Evolutionary conservation across 2,113 vertebrate genomes (phyloP).

Genomic region (Tychaedon coryphoeus): DNA sequence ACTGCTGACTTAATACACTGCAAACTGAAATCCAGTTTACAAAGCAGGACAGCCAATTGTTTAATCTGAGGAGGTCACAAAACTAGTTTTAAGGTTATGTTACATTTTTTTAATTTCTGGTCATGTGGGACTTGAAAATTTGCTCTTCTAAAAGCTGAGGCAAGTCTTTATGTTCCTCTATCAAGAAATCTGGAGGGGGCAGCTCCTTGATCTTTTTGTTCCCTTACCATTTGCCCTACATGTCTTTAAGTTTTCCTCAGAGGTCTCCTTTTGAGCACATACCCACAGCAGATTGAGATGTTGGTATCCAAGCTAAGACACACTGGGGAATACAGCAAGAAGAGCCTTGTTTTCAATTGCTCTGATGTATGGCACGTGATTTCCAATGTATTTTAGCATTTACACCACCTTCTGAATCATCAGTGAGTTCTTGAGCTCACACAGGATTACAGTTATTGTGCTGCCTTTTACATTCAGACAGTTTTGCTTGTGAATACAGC

Average conservation of each 20-base stretch:
- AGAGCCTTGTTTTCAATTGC: neutral
- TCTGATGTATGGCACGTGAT: neutral
- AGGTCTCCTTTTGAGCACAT: neutral
- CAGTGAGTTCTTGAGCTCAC: neutral
- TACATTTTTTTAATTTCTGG: slow-evolving; percentile 4
- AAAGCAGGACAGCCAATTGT: neutral
- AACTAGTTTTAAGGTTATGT: neutral
- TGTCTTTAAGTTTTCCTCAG: neutral
- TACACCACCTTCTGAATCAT: neutral
- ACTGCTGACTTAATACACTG: neutral
- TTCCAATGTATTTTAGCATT: neutral
- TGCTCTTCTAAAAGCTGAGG: neutral
- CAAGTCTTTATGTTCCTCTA: neutral
- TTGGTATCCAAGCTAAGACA: neutral
- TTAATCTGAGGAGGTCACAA: neutral
- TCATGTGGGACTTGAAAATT: neutral
- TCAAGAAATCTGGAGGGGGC: neutral
- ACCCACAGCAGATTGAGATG: neutral
- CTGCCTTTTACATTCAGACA: neutral
- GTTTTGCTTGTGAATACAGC: neutral
- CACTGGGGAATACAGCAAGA: neutral
- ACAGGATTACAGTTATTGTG: neutral
- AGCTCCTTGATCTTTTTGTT: neutral
- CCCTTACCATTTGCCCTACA: neutral
- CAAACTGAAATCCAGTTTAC: slow-evolving; percentile 13